phyloP scores from a whole-genome alignment of 2,797 vertebrate species.

The Myiothlypis coronata region DNA sequence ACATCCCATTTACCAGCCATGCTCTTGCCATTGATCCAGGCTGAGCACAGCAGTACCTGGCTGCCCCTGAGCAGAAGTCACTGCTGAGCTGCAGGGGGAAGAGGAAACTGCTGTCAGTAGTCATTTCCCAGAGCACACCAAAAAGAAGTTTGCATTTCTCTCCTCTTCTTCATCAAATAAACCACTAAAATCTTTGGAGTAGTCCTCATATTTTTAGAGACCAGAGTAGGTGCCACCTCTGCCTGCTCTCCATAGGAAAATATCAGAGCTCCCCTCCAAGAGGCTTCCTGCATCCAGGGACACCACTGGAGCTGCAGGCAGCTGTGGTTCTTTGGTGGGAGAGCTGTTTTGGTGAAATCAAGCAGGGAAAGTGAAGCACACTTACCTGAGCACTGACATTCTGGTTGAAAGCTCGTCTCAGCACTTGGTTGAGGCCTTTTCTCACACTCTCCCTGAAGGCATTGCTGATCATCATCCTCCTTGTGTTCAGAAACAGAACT shows the following conservation, averaged over 20 bases:
- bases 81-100: background rate
- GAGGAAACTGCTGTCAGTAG: background rate
- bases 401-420: conserved; percentile 89
- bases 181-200: background rate
- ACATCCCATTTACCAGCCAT: background rate
- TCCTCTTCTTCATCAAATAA: background rate
- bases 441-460: conserved; percentile 86
- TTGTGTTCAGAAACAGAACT: conserved; percentile 91
- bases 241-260: background rate
- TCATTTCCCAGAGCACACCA: background rate
- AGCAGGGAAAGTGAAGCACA: background rate
- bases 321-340: background rate
- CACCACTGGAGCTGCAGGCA: background rate
- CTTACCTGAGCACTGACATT: conserved; percentile 86
- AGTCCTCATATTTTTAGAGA: background rate
- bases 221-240: background rate
- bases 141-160: background rate
- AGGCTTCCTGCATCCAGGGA: background rate
- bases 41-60: background rate
- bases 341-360: background rate
- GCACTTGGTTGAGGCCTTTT: conserved; percentile 86
- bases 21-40: background rate
- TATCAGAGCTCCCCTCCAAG: background rate
- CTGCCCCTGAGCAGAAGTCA: background rate
- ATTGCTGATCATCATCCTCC: conserved; percentile 84